These are phyloP conservation scores for Daphoenositta chrysoptera DNA, from an alignment of 2,113 vertebrate species.

Conservation along the genomic window DNA sequence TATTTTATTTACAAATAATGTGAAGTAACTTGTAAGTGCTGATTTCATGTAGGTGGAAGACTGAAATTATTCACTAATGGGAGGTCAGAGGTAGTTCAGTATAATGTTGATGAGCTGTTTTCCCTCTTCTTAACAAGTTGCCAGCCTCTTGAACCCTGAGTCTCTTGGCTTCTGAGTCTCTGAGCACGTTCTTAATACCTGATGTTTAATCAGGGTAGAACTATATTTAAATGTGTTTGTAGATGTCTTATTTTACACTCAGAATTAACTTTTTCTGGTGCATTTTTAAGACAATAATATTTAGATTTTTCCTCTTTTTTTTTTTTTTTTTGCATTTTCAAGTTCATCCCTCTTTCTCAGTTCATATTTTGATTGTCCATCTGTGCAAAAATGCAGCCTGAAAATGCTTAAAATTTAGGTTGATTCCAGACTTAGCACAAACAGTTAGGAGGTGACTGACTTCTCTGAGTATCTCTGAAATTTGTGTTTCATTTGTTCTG, in stretches of 20 bases:
- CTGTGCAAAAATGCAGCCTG: neutral
- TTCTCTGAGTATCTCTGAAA: neutral
- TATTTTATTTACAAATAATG: neutral
- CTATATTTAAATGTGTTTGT: neutral
- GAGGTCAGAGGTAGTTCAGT: neutral
- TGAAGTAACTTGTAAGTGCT: neutral
- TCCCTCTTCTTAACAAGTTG: neutral
- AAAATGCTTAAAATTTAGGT: neutral
- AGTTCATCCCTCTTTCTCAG: neutral
- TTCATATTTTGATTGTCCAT: neutral
- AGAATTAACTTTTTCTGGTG: neutral
- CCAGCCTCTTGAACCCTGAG: neutral
- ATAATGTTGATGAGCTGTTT: neutral
- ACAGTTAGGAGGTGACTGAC: neutral
- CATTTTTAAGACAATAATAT: neutral
- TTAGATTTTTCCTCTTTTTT: neutral
- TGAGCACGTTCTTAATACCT: neutral
- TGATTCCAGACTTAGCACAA: neutral
- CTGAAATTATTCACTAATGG: neutral
- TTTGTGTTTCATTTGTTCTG: neutral
- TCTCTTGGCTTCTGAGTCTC: neutral
- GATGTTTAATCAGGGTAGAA: neutral
- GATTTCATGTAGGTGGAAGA: neutral
- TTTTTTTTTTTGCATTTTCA: neutral
- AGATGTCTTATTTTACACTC: neutral